Base-by-base conservation (phyloP, 2,797 vertebrate species). In the Schizothorax lantsangensis region DNA sequence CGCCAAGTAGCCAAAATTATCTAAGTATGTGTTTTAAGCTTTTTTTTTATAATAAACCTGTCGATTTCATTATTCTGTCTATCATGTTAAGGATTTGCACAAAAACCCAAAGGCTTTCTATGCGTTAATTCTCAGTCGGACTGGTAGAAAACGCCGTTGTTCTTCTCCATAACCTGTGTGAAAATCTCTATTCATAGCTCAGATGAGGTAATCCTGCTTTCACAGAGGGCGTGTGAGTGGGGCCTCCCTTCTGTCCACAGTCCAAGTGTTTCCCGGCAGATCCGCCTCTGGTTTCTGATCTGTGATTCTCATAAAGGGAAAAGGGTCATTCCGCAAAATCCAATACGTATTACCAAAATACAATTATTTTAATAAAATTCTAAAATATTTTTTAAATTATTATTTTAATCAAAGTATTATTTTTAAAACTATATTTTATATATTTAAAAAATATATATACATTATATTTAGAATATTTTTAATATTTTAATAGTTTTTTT, bases 191-290 rank as follows among this genome's bases (percentile, higher is more conserved):
- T 94, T 91, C 92, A 93, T 93, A 93, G 91, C 64, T 30, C 75
- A 73, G 49, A 91, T 93, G 91, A 86, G 77, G 81, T 86, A 84
- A 84, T 78, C 77, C 75, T 66, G 68, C 74, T 62, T 84, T 73
- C 74, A 72, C 45, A 2, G 33, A 75, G 43, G 45, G 78, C 71
- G 72, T 64, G 83, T 64, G 40, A 83, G 52, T 12, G 74, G 84
- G 88, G 88, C 84, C 84, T 86, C 69, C 71, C 81, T 84, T 83
- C 79, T 87, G 86, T 87, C 79, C 40, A 57, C 23, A 26, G 74
- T 73, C 77, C 83, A 80, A 79, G 88, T 84, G 86, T 86, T 96
- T 95, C 94, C 94, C 92, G 92, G 94, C 91, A 95, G 92, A 52
- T 88, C 33, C 91, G 85, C 90, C 94, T 92, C 91, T 89, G 30